phyloP scores from a whole-genome alignment of 1,140 invertebrate genomes.

The Maniola jurtina region DNA sequence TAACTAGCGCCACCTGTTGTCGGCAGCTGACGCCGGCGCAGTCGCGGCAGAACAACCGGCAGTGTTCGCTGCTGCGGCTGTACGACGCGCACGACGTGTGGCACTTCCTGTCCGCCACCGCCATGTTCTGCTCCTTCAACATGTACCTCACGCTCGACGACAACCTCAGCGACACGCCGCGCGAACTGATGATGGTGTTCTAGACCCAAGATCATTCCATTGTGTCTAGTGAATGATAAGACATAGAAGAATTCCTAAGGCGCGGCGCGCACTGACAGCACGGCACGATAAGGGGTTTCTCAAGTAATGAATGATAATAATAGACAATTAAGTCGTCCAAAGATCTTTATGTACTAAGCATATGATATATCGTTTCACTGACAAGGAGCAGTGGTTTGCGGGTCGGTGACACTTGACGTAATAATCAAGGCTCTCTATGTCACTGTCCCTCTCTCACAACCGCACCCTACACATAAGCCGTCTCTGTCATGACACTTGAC shows the following conservation, averaged over 20 bases:
- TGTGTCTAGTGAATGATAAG: background rate
- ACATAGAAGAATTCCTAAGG: background rate
- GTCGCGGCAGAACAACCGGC: conserved; percentile 86
- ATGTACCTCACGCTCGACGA: conserved; percentile 90
- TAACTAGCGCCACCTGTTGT: background rate
- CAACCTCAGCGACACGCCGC: conserved; percentile 83
- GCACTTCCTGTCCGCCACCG: conserved; percentile 93
- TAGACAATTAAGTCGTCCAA: too few relatives aligned
- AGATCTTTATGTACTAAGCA: too few relatives aligned
- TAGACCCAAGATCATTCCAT: conserved; percentile 54
- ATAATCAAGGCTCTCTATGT: too few relatives aligned
- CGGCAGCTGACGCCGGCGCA: conserved; percentile 86
- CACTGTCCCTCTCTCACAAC: too few relatives aligned
- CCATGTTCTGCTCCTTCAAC: conserved; percentile 95
- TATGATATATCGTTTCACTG: too few relatives aligned
- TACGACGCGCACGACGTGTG: conserved; percentile 95
- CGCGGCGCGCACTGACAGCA: too few relatives aligned
- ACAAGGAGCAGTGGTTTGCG: too few relatives aligned
- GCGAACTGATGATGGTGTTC: conserved; percentile 88
- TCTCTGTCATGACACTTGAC: too few relatives aligned
- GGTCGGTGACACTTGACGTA: too few relatives aligned
- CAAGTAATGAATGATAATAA: too few relatives aligned
- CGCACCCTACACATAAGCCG: too few relatives aligned
- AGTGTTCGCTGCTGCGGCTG: conserved; percentile 88
- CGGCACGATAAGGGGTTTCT: too few relatives aligned